A percentile compares a stretch with the other conserved stretches of the same genome.
phyloP scores from a whole-genome alignment of 2,113 vertebrate genomes.

The Corvus hawaiiensis region DNA sequence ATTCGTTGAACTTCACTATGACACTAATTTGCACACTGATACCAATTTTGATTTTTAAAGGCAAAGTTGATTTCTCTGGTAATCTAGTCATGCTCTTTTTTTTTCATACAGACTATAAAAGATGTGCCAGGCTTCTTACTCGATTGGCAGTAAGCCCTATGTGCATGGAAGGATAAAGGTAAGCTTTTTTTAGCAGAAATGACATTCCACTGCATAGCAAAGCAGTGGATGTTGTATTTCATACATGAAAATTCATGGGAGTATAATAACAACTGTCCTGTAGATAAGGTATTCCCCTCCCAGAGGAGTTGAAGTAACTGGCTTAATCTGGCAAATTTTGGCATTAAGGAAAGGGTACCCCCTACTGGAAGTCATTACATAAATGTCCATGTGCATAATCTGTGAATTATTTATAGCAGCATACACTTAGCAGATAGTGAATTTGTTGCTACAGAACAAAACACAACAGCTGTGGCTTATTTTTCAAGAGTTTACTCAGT shows the following conservation, averaged over 20 bases:
- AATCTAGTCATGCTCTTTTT: background rate
- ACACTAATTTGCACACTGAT: background rate
- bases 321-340: background rate
- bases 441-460: background rate
- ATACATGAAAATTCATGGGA: background rate
- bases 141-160: slow-evolving; percentile 87
- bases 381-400: background rate
- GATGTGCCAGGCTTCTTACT: slow-evolving; percentile 92
- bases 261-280: background rate
- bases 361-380: slow-evolving; percentile 1
- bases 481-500: slow-evolving; percentile 6
- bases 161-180: slow-evolving; percentile 88
- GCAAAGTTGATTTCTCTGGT: background rate
- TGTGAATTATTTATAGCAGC: background rate
- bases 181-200: slow-evolving; percentile 20
- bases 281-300: background rate
- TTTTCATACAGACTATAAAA: slow-evolving; percentile 83
- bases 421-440: background rate
- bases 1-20: background rate
- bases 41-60: background rate
- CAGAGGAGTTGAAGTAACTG: background rate
- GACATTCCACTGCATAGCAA: background rate
- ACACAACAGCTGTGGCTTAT: background rate
- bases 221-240: background rate
- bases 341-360: background rate